Evolutionary conservation across 1,140 invertebrate genomes (phyloP).

Genomic region (Drosophila varians): DNA sequence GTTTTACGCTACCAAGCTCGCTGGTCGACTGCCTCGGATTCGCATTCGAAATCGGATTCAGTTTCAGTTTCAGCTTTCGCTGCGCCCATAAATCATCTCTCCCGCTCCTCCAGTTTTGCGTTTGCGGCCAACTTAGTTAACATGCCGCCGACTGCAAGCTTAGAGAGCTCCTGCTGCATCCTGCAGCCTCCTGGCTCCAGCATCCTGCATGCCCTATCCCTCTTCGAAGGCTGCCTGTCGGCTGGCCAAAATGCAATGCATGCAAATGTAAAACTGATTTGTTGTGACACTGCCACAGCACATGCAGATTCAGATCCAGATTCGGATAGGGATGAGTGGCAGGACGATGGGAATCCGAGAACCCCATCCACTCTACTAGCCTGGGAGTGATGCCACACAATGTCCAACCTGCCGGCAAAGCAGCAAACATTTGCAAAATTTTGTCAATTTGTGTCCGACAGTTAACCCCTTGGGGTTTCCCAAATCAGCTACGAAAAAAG

Average conservation of each 20-base stretch:
- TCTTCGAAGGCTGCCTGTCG: background rate
- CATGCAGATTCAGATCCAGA: constrained; percentile 4
- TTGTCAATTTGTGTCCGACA: constrained; percentile 58
- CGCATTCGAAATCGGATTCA: constrained; percentile 40
- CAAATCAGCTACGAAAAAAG: background rate
- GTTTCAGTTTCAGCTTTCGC: constrained; percentile 50
- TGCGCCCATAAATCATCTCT: constrained; percentile 66
- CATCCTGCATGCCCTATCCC: constrained; percentile 1
- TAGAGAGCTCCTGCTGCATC: constrained; percentile 42
- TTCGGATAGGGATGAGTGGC: constrained; percentile 23
- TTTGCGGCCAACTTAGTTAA: constrained; percentile 62
- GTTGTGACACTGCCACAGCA: constrained; percentile 64
- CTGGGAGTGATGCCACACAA: constrained; percentile 47
- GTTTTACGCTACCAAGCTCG: constrained; percentile 69
- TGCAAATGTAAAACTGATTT: constrained; percentile 80
- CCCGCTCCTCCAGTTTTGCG: constrained; percentile 3
- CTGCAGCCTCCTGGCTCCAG: background rate
- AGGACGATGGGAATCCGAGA: background rate
- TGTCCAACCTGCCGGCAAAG: constrained; percentile 24
- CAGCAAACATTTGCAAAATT: constrained; percentile 38
- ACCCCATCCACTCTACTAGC: constrained; percentile 23
- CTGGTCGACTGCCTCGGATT: constrained; percentile 33
- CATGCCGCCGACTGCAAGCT: constrained; percentile 58
- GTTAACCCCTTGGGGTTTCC: constrained; percentile 11
- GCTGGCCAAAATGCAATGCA: constrained; percentile 63